Base-by-base conservation (phyloP, 2,888 invertebrate genomes). In the Craniophora ligustri region DNA sequence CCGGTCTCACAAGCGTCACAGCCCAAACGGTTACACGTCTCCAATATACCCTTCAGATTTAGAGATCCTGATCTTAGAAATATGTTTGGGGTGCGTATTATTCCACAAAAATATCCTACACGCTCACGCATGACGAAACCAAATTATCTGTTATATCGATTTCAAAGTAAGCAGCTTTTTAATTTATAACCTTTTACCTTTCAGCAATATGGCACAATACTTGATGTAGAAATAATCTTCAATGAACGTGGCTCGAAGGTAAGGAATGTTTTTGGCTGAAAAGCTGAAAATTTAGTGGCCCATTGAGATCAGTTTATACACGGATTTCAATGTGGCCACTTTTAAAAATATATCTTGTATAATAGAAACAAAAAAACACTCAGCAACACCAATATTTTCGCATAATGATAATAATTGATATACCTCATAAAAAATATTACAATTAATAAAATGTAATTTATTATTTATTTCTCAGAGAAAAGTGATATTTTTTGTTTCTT, bases 201-300 rank as follows among this genome's bases (percentile, higher is more conserved):
- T 87, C 95, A 99, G 98, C 98, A 99, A 97, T 99, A 98, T 95
- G 99, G 99, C 89, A 96, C 97, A 85, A 99, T 99, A 91, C 96
- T 99, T 92, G 99, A 99, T 94, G 99, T 99, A 94, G 99, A 99
- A 96, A 99, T 99, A 86, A 99, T 99, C 93, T 99, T 99, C 96
- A 99, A 99, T 94, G 99, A 99, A 95, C 96, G 99, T 80, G 99
- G 99, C 93, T 99, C 99, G 82, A 99, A 99, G 98, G 99, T 99
- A 97, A 96, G 98, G 91, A 82, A 66, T 68, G 59, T 74, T 80
- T 65, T 54, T 59, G 67, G 66, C 67, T 51, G 53, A 54, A 50
- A 40, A 42, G 26, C 54, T 66, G 59, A 61, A 56, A 59, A 69
- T 62, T 46, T 69, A 86, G 88, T 86, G 87, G 88, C 89, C 76